Evolutionary conservation across 1,140 invertebrate genomes (phyloP).

Genomic region (Calliopsis andreniformis): DNA sequence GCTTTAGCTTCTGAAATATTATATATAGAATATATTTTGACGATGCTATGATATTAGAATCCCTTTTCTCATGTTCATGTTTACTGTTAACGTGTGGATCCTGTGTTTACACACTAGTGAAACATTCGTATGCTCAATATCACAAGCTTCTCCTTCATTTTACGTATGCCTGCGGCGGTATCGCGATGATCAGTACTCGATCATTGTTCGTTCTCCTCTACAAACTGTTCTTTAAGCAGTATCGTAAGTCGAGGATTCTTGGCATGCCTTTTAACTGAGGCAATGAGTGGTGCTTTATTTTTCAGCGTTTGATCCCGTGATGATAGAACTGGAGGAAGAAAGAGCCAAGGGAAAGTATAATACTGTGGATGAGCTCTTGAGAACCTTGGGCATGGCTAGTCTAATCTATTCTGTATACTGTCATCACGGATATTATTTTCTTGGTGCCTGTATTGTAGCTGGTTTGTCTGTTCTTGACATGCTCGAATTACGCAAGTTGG

Average conservation of each 20-base stretch:
- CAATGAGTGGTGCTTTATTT: too few species aligned
- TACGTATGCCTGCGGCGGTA: slow-evolving; percentile 53
- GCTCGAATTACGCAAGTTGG: neutral
- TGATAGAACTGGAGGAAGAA: slow-evolving; percentile 54
- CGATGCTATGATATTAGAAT: slow-evolving; percentile 58
- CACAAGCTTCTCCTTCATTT: slow-evolving; percentile 46
- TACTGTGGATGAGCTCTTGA: slow-evolving; percentile 50
- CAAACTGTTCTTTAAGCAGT: slow-evolving; percentile 53
- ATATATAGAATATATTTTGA: too few species aligned
- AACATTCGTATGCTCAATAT: slow-evolving; percentile 47
- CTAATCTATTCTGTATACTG: slow-evolving; percentile 60
- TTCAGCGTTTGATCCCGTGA: slow-evolving; percentile 61
- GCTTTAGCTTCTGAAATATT: too few species aligned
- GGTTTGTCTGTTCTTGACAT: slow-evolving; percentile 42
- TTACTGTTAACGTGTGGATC: slow-evolving; percentile 61
- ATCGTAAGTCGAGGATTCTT: slow-evolving; percentile 53
- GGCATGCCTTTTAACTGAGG: neutral
- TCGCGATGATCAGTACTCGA: slow-evolving; percentile 55
- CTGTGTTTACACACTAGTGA: slow-evolving; percentile 56
- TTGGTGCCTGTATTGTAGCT: slow-evolving; percentile 40
- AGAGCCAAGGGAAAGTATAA: slow-evolving; percentile 20
- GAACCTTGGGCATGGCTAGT: slow-evolving; percentile 42
- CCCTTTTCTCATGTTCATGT: slow-evolving; percentile 60
- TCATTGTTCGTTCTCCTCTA: slow-evolving; percentile 55
- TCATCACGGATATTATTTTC: slow-evolving; percentile 41